Evolutionary conservation across 2,888 invertebrate genomes (phyloP).

Genomic region (Diadegma fenestrale): DNA sequence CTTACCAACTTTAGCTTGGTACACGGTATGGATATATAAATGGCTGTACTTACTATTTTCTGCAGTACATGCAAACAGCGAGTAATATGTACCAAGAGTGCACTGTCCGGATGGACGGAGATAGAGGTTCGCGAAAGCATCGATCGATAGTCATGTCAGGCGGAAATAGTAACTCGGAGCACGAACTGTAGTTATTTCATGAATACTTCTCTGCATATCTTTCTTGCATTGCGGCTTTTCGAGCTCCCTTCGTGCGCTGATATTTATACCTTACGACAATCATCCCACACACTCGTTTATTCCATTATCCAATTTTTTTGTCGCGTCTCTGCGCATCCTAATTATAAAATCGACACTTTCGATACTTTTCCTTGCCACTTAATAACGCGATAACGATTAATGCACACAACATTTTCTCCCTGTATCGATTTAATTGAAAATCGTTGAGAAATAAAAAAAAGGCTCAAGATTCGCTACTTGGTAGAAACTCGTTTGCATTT

Average conservation of each 20-base stretch:
- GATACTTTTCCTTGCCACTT: background rate
- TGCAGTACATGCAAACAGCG: slow-evolving; percentile 23
- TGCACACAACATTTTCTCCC: background rate
- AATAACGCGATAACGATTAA: background rate
- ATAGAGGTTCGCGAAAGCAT: slow-evolving; percentile 63
- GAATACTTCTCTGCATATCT: slow-evolving; percentile 30
- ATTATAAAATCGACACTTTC: background rate
- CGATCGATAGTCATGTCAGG: slow-evolving; percentile 69
- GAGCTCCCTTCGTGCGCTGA: slow-evolving; percentile 15
- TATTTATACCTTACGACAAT: slow-evolving; percentile 37
- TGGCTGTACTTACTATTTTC: slow-evolving; percentile 17
- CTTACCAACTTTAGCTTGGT: slow-evolving; percentile 1
- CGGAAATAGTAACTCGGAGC: slow-evolving; percentile 67
- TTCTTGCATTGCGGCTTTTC: slow-evolving; percentile 13
- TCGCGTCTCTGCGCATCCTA: background rate
- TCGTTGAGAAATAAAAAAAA: background rate
- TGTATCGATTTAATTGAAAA: background rate
- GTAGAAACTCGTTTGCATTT: slow-evolving; percentile 8
- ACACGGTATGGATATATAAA: background rate
- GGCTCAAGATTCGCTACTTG: background rate
- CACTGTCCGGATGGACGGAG: slow-evolving; percentile 57
- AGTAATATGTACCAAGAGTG: slow-evolving; percentile 51
- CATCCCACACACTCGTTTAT: slow-evolving; percentile 8
- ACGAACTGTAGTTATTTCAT: slow-evolving; percentile 64
- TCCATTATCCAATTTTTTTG: background rate